A percentile compares a stretch with the other conserved stretches of the same genome.
Conservation (phyloP, 2,113 vertebrate species). For the Eubucco bourcierii region DNA sequence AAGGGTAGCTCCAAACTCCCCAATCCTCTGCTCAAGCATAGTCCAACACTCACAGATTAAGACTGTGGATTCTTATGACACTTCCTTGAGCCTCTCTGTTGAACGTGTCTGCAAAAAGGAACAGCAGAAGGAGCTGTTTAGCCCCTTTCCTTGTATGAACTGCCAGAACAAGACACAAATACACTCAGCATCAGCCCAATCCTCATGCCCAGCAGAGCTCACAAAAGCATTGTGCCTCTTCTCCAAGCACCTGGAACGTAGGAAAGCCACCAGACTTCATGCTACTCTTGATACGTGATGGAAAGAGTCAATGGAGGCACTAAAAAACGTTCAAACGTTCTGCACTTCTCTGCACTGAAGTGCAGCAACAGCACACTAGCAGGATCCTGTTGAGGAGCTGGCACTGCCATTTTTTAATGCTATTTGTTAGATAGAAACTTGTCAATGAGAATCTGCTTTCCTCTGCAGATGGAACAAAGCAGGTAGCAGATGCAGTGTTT, state of each 20-base stretch:
- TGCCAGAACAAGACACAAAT: not conserved
- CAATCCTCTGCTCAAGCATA: not conserved
- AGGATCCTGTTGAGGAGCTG: not conserved
- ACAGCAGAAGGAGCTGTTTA: not conserved
- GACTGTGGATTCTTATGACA: not conserved
- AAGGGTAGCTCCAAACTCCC: not conserved
- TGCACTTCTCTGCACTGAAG: not conserved
- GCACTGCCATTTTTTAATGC: not conserved
- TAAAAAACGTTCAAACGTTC: not conserved
- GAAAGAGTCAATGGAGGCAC: not conserved
- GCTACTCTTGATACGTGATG: not conserved
- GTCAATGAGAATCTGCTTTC: fast-evolving
- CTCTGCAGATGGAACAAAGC: not conserved
- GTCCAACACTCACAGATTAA: not conserved
- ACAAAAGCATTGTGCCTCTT: not conserved
- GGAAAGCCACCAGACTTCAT: not conserved
- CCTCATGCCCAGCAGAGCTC: not conserved
- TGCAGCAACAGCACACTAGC: not conserved
- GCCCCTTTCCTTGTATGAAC: not conserved
- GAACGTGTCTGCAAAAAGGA: not conserved
- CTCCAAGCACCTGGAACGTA: not conserved
- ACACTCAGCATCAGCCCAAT: not conserved
- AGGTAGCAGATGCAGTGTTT: not conserved
- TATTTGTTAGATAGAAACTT: not conserved
- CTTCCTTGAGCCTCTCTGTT: not conserved